Conservation (phyloP, 2,888 invertebrate species). For the Diarsia dahlii region DNA sequence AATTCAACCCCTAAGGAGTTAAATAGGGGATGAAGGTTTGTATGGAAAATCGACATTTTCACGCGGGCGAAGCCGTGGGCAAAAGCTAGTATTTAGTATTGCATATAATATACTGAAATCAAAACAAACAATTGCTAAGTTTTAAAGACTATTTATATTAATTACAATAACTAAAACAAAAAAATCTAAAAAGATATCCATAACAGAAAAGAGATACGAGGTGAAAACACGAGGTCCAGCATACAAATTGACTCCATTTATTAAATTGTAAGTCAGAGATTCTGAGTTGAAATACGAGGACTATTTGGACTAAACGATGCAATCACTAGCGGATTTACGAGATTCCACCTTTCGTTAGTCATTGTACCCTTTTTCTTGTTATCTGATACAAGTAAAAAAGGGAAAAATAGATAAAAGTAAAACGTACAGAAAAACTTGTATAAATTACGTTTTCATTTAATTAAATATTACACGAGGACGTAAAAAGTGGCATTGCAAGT, state of each 20-base stretch:
- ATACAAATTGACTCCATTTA: constrained; percentile 84
- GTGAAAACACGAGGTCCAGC: constrained; percentile 58
- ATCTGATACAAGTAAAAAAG: constrained; percentile 37
- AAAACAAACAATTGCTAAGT: neutral
- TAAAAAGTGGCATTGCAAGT: constrained; percentile 20
- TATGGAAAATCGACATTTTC: no score
- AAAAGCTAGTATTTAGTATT: no score
- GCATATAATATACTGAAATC: neutral
- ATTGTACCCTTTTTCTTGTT: constrained; percentile 69
- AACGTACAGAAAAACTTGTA: neutral
- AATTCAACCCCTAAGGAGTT: no score
- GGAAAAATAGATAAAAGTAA: constrained; percentile 1
- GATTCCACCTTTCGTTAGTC: constrained; percentile 76
- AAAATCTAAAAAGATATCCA: constrained; percentile 19
- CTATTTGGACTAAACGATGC: constrained; percentile 87
- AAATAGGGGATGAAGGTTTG: no score
- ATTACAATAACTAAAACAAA: constrained; percentile 5
- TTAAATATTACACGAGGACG: constrained; percentile 8
- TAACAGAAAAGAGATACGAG: constrained; percentile 31
- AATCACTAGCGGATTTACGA: constrained; percentile 87
- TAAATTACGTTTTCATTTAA: neutral
- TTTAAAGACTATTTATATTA: neutral
- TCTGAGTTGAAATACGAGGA: constrained; percentile 86
- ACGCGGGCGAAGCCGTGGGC: no score
- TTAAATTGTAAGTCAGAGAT: constrained; percentile 83